Conservation (phyloP, 2,888 invertebrate genomes). For the Sericinus montela region DNA sequence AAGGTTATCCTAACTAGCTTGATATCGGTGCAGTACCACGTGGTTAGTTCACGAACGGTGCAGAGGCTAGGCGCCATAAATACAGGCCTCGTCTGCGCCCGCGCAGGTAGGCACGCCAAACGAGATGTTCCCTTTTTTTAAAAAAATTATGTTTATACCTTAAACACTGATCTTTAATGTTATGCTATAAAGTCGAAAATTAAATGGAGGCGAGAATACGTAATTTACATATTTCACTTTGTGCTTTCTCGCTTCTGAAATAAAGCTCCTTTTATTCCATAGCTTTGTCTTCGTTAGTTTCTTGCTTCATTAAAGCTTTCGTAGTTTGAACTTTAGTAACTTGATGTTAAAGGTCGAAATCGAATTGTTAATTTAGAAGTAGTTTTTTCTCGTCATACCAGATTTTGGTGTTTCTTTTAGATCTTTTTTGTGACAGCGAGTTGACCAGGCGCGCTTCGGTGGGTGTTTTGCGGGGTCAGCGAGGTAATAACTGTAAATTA, state of each 20-base stretch:
- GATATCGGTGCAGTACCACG: conserved; percentile 51
- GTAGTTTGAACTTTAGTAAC: conserved; percentile 34
- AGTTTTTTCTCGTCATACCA: conserved; percentile 71
- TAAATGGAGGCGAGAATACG: conserved; percentile 24
- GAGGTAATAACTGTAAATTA: conserved; percentile 78
- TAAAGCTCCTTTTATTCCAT: conserved; percentile 71
- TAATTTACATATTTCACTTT: conserved; percentile 72
- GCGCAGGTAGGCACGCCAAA: conserved; percentile 78
- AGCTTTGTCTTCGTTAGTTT: conserved; percentile 34
- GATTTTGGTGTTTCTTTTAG: conserved; percentile 65
- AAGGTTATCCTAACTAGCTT: conserved; percentile 72
- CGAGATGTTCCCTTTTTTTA: conserved; percentile 71
- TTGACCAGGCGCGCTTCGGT: conserved; percentile 61
- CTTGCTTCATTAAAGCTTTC: no score
- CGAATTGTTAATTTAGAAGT: conserved; percentile 27
- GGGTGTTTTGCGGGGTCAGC: conserved; percentile 78
- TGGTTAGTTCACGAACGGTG: conserved; percentile 54
- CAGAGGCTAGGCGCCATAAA: conserved; percentile 73
- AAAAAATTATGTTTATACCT: conserved; percentile 31
- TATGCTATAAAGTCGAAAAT: conserved; percentile 30
- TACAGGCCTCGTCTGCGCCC: conserved; percentile 72
- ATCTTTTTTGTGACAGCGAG: conserved; percentile 66
- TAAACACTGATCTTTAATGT: conserved; percentile 38
- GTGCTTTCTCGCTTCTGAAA: conserved; percentile 73
- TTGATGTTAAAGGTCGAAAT: conserved; percentile 37